A percentile compares a stretch with the other conserved stretches of the same genome.
These are phyloP conservation scores for Macrocentrus cingulum DNA, from an alignment of 1,140 invertebrate genomes.

Conservation along the genomic window DNA sequence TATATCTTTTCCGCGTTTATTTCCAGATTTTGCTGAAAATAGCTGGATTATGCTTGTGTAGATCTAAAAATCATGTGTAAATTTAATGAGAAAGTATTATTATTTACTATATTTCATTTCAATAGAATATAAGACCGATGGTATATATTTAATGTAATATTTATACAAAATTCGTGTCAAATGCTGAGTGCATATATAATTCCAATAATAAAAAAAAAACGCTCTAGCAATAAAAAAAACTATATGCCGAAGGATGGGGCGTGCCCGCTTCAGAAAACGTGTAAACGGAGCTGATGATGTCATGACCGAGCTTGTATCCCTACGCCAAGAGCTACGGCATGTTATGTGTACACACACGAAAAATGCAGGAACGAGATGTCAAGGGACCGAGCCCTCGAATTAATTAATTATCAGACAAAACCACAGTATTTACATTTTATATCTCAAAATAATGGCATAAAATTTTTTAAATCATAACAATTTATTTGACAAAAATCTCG, in stretches of 20 bases:
- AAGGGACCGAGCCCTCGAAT: not conserved
- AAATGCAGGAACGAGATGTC: slow-evolving; percentile 15
- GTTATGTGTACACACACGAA: slow-evolving; percentile 14
- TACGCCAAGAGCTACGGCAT: slow-evolving; percentile 23
- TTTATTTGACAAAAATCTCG: too few relatives aligned
- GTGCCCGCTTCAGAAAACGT: slow-evolving; percentile 43
- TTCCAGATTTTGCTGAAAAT: slow-evolving; percentile 16
- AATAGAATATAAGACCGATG: too few relatives aligned
- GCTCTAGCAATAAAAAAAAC: slow-evolving; percentile 18
- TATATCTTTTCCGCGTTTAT: slow-evolving; percentile 20
- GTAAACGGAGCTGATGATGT: slow-evolving; percentile 47
- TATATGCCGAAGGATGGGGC: slow-evolving; percentile 39
- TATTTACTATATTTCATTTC: too few relatives aligned
- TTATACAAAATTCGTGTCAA: too few relatives aligned
- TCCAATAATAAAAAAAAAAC: slow-evolving; percentile 25
- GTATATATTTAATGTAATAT: too few relatives aligned
- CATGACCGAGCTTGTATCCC: slow-evolving; percentile 36
- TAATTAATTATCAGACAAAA: not conserved
- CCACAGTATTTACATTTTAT: not conserved
- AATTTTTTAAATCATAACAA: too few relatives aligned
- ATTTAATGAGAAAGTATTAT: too few relatives aligned
- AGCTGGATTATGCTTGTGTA: not conserved
- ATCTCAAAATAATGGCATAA: too few relatives aligned
- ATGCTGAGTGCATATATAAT: not conserved
- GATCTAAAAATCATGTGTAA: not conserved